A percentile compares a stretch with the other conserved stretches of the same genome.
Conservation (phyloP, 2,888 invertebrate species). For the Agrochola circellaris region DNA sequence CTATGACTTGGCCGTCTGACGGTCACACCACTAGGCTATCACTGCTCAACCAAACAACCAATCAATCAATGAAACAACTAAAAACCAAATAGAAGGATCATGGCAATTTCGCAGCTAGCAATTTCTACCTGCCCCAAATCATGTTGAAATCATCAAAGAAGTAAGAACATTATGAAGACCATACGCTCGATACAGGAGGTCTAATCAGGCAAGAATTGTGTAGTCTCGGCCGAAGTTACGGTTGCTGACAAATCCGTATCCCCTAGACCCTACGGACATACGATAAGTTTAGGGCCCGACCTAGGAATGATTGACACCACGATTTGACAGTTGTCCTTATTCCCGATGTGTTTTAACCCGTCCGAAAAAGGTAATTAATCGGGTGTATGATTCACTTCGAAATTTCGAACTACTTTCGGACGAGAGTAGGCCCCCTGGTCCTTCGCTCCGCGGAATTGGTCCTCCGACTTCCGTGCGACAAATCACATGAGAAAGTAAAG, state of each 20-base stretch:
- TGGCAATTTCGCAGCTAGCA: background rate
- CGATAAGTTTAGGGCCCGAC: background rate
- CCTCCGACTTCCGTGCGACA: background rate
- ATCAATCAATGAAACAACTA: background rate
- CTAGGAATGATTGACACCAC: background rate
- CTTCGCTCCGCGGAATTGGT: background rate
- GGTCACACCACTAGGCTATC: too few species aligned
- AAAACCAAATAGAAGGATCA: background rate
- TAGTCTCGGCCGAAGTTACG: background rate
- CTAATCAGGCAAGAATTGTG: background rate
- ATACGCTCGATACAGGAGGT: background rate
- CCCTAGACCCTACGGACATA: background rate
- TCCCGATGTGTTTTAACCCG: too few species aligned
- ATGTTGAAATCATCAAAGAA: background rate
- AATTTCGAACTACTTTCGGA: too few species aligned
- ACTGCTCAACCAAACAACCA: too few species aligned
- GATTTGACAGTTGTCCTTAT: too few species aligned
- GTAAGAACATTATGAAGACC: background rate
- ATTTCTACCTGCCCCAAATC: background rate
- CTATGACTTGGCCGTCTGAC: too few species aligned
- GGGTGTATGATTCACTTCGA: too few species aligned
- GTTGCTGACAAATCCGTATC: background rate
- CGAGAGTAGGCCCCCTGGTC: background rate
- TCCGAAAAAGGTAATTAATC: too few species aligned
- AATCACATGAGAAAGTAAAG: conserved; percentile 20